Base-by-base conservation (phyloP, 2,113 vertebrate genomes). In the Lutjanus erythropterus region DNA sequence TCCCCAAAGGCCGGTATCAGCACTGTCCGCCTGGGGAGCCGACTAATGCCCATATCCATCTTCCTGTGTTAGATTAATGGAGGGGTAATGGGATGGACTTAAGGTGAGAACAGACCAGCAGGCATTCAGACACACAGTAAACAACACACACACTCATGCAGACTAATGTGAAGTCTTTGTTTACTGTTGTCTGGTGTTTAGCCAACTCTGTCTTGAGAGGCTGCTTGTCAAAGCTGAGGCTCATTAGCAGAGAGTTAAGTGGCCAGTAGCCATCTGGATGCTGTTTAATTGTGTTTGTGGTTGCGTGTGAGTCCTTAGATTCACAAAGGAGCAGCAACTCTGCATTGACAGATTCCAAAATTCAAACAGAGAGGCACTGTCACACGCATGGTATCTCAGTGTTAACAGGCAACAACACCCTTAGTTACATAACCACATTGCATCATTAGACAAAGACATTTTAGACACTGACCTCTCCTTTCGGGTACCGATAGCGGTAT, bases 401-500 rank as follows among this genome's bases (percentile, higher is more conserved):
- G 19, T 19, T 39, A 14, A 42, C 12, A 61, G 3, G 33, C 10
- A 60, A 15, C 33, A n/a, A 27, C 0, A 29, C 23, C 47, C 39
- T 23, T 18, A 33, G 31, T 61, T 66, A 60, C 21, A 31, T 19
- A 61, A 66, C 59, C 5, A 16, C n/a, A 49, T 25, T 8, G 3
- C 29, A 39, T 49, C 31, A 71, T 47, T 23, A 62, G 10, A 61
- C 11, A 62, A 44, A n/a, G 21, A 3, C 1, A 12, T 11, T 41
- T 35, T 0, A 9, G 27, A 9, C 59, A 66, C 97, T 74, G 87
- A 99, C 98, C 97, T 99, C 98, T 85, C 98, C 98, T 86, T 99
- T 99, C 0, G 98, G 98, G 83, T 99, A 99, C 25, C 98, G 96
- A 89, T 99, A 99, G 89, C 97, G 96, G 91, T 99, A 99, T 86